Evolutionary conservation across 2,113 vertebrate species (phyloP).

Genomic region (Muntiacus muntjak): DNA sequence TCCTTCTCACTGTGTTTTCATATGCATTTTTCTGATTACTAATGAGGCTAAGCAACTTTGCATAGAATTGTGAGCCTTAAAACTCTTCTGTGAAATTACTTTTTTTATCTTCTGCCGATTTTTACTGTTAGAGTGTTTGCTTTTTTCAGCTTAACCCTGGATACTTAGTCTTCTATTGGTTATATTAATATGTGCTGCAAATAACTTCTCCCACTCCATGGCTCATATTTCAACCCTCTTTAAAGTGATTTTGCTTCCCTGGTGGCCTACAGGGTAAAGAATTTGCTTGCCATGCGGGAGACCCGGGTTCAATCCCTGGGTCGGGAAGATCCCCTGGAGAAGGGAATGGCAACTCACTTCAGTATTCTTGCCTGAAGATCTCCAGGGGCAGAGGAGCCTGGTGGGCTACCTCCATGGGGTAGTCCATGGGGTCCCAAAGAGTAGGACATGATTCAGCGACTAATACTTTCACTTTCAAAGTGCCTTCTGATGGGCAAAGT

Average conservation of each 20-base stretch:
- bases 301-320: background rate
- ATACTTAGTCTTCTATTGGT: background rate
- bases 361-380: background rate
- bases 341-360: background rate
- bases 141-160: background rate
- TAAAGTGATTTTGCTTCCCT: background rate
- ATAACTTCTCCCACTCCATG: background rate
- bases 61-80: background rate
- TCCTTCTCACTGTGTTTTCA: background rate
- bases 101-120: background rate
- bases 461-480: background rate
- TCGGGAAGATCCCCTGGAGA: background rate
- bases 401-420: fast-evolving
- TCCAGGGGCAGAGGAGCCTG: background rate
- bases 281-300: background rate
- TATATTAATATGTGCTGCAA: background rate
- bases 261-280: background rate
- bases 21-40: background rate
- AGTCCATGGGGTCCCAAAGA: background rate
- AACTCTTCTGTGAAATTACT: background rate
- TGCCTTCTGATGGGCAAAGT: background rate
- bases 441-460: background rate
- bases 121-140: background rate
- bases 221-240: background rate
- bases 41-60: background rate